Base-by-base conservation (phyloP, 2,797 vertebrate species). In the Pyrocephalus nanus region DNA sequence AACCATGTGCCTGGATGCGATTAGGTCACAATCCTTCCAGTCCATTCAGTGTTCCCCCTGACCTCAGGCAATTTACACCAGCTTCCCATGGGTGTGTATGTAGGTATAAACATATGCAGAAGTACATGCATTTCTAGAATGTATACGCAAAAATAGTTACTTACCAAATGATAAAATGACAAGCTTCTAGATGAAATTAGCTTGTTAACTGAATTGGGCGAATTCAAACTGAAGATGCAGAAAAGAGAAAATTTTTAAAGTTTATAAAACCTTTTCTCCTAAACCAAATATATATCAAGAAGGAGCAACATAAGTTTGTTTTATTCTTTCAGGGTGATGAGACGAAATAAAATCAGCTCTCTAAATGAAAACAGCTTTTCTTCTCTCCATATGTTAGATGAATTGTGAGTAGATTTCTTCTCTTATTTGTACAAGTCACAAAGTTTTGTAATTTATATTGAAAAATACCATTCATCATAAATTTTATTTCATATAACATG, bases 321-420 rank as follows among this genome's bases (percentile, higher is more conserved):
- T 96, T 93, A 86, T 95, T 61, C 62, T 82, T 98, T 91, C 96
- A 99, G 99, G 69, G 98, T 99, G 86, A 97, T 99, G 95, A 98
- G 99, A 94, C 95, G 97, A 90, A 99, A 99, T 97, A 97, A 98
- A 98, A 99, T 99, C 95, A 98, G 93, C 83, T 97, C 98, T 54
- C 97, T 99, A 93, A 98, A 98, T n/a, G 98, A 98, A 92, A 98
- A 99, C 85, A 98, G 98, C 29, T 99, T 99, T 91, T 98, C 98
- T 26, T 97, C 98, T 88, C 98, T 99, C 42, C 98, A 97, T 47
- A 98, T 98, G 95, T 98, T 99, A 50, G 98, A 98, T 79, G 99
- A 99, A 97, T 93, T 99, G 99, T 99, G 97, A 99, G 99, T 99
- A 94, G 25, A 91, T 79, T 72, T 75, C 60, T 88, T 86, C 29